Evolutionary conservation across 1,140 invertebrate genomes (phyloP), one percentile per base, ranked within the genome.

Genomic region (Luehdorfia chinensis): DNA sequence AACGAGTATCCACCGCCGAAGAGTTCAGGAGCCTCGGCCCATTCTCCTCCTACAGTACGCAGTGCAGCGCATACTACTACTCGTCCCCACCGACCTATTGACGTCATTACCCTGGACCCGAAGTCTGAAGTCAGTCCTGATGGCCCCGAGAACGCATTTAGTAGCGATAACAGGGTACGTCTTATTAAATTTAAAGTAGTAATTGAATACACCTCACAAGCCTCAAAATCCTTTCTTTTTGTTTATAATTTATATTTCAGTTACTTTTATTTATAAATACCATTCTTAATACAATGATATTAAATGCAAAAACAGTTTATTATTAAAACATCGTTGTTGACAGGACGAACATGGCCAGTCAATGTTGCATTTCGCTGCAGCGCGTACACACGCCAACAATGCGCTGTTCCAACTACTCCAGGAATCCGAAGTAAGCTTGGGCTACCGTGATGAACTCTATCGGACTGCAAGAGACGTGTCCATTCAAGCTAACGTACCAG

Each of bases 281-380:
- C n/a, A n/a, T n/a, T n/a, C n/a, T n/a, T n/a, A n/a, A n/a, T n/a
- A n/a, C n/a, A n/a, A n/a, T n/a, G n/a, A n/a, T n/a, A n/a, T n/a
- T n/a, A n/a, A n/a, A n/a, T n/a, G n/a, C n/a, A n/a, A n/a, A n/a
- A n/a, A n/a, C n/a, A n/a, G n/a, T n/a, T n/a, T n/a, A n/a, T n/a
- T n/a, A n/a, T n/a, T n/a, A n/a, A n/a, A n/a, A n/a, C n/a, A n/a
- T n/a, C n/a, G n/a, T n/a, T n/a, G n/a, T n/a, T n/a, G n/a, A n/a
- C 47, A 94, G 93, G 95, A 96, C 59, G 94, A 96, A 70, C 93
- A 95, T 55, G 95, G 95, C 0, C 94, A 96, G 73, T 95, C 92
- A 31, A 93, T 96, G 87, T 76, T 97, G n/a, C 96, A 97, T 77
- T 96, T 95, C 78, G 94, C 95, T 1, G 94, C 94, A 0, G 91